Percentiles rank a stretch among this genome's conserved stretches.
Conservation (phyloP, 1,140 invertebrate species). For the Leptestheria dahalacensis region DNA sequence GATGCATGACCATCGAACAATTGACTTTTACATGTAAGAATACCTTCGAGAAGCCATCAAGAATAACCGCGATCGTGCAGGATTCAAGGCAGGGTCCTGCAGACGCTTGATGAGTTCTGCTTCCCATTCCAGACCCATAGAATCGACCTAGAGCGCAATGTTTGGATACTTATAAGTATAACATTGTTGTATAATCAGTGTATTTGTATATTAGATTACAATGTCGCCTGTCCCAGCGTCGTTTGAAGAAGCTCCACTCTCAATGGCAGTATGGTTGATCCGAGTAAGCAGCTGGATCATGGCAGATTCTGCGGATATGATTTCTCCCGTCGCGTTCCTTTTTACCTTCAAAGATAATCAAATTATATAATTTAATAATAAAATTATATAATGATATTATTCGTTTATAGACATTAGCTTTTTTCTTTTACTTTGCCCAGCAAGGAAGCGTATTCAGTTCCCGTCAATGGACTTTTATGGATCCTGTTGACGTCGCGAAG, state of each 20-base stretch:
- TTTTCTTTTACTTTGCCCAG: background rate
- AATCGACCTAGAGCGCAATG: conserved; percentile 24
- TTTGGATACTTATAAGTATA: no score
- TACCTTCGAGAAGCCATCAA: conserved; percentile 49
- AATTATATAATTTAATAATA: background rate
- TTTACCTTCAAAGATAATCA: background rate
- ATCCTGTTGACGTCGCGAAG: conserved; percentile 40
- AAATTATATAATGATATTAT: background rate
- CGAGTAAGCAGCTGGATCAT: conserved; percentile 44
- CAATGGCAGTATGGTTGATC: conserved; percentile 46
- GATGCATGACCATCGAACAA: conserved; percentile 8
- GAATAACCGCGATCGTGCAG: conserved; percentile 32
- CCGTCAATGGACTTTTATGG: conserved; percentile 28
- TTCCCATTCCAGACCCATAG: conserved; percentile 41
- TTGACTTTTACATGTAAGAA: no score
- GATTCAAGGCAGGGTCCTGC: conserved; percentile 25
- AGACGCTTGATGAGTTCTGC: conserved; percentile 38
- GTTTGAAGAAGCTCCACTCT: conserved; percentile 46
- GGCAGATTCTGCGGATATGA: conserved; percentile 44
- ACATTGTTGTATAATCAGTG: conserved; percentile 32
- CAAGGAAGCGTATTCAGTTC: conserved; percentile 1
- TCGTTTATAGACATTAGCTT: background rate
- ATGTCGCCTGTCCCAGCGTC: conserved; percentile 53
- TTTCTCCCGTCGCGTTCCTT: conserved; percentile 39
- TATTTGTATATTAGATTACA: conserved; percentile 31